These are phyloP conservation scores for Trichonephila inaurata DNA, from an alignment of 1,140 invertebrate species.

Conservation along the genomic window DNA sequence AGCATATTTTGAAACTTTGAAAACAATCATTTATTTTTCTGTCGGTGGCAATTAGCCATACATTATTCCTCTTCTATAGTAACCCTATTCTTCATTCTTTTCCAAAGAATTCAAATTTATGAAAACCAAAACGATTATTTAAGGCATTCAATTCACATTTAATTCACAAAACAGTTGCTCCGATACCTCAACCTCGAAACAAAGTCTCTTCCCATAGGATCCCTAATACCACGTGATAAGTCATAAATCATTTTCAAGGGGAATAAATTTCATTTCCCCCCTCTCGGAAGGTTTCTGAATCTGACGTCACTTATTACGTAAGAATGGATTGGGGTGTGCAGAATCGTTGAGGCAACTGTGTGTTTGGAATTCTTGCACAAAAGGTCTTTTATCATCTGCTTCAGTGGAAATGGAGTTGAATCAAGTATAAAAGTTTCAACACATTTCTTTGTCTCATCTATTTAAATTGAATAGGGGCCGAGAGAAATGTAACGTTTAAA, in stretches of 20 bases:
- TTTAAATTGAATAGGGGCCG: neutral
- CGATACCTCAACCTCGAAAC: too few relatives aligned
- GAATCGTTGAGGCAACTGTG: neutral
- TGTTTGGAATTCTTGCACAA: neutral
- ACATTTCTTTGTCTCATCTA: neutral
- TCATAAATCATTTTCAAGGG: conserved; percentile 35
- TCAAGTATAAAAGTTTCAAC: neutral
- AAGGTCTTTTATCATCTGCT: neutral
- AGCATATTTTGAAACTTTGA: too few relatives aligned
- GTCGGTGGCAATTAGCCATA: too few relatives aligned
- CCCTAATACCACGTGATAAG: neutral
- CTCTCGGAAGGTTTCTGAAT: conserved; percentile 8
- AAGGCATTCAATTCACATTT: too few relatives aligned
- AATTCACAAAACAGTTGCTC: too few relatives aligned
- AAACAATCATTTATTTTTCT: too few relatives aligned
- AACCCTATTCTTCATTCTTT: too few relatives aligned
- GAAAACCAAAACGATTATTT: too few relatives aligned
- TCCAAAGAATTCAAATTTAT: too few relatives aligned
- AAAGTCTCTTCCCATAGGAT: neutral
- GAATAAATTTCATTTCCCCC: neutral
- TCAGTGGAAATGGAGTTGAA: neutral
- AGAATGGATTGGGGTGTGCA: conserved; percentile 8
- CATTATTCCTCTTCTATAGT: too few relatives aligned
- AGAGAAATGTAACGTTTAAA: neutral
- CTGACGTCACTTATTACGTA: conserved; percentile 54